Base-by-base conservation (phyloP, 2,888 invertebrate genomes). In the Spicauda simplicius region DNA sequence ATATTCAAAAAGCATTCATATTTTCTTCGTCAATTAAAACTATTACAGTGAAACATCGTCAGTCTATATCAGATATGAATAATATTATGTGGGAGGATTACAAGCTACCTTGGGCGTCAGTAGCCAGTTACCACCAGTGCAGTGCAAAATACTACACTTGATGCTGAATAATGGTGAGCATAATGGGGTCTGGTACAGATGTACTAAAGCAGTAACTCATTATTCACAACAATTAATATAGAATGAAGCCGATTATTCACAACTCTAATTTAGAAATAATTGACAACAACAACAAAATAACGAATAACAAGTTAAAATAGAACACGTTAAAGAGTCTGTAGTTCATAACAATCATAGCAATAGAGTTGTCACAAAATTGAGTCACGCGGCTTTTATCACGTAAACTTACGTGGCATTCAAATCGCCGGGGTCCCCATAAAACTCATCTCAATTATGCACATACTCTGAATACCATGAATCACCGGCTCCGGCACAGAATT, bases 371-470 rank as follows among this genome's bases (percentile, higher is more conserved):
- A 48, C 59, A 48, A 59, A 55, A 60, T 66, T 66, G 66, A 66
- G 60, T 66, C 66, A 66, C 59, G 30, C 18, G 10, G 18, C 12
- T 10, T 3, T 2, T 54, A 62, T 61, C 60, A 61, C 54, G 59
- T 56, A 56, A 66, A 61, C 20, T 66, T 61, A 66, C 66, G 60
- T 66, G 66, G 60, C 55, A 16, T 19, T 55, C 20, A 33, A n/a
- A 62, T 62, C 61, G 20, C 25, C 41, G 53, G 41, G 18, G 55
- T 72, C 69, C 77, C 80, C 79, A 78, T 85, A 81, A 86, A 85
- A 86, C 85, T 80, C 81, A 85, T 89, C 79, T 81, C 80, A 84
- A 87, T 87, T 87, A 87, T 75, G 75, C 72, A 74, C 73, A 63
- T 41, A 53, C 37, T 45, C 54, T 54, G 33, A 64, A 52, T 50